Percentiles rank a stretch among this genome's conserved stretches.
Evolutionary conservation across 2,797 vertebrate species (phyloP).

Genomic region (Acrossocheilus fasciatus): DNA sequence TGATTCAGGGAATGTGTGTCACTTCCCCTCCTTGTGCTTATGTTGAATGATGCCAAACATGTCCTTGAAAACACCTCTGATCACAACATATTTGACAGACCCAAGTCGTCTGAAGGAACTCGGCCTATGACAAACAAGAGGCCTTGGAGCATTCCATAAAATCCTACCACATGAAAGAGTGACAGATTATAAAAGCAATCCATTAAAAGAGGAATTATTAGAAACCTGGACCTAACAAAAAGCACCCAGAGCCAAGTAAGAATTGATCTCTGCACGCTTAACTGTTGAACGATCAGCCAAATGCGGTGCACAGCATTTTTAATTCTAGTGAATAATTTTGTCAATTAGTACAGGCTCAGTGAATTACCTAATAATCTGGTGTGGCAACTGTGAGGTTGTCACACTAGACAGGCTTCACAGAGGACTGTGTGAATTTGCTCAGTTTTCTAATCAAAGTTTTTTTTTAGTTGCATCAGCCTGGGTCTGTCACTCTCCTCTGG

Average conservation of each 20-base stretch:
- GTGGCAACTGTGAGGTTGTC: slow-evolving; percentile 34
- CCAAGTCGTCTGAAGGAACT: neutral
- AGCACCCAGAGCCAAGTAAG: slow-evolving; percentile 15
- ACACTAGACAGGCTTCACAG: slow-evolving; percentile 29
- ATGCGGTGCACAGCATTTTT: slow-evolving; percentile 32
- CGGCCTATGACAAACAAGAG: neutral
- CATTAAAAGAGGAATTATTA: slow-evolving; percentile 39
- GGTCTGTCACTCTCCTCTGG: slow-evolving; percentile 25
- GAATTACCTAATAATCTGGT: slow-evolving; percentile 44
- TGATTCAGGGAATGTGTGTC: neutral
- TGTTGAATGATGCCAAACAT: slow-evolving; percentile 26
- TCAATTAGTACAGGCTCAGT: slow-evolving; percentile 54
- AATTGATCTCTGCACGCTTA: slow-evolving; percentile 20
- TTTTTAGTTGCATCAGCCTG: slow-evolving; percentile 15
- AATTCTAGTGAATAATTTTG: slow-evolving; percentile 54
- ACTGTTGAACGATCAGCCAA: slow-evolving; percentile 30
- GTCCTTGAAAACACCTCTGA: slow-evolving; percentile 42
- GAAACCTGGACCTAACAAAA: slow-evolving; percentile 26
- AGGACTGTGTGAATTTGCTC: slow-evolving; percentile 34
- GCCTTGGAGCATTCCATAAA: slow-evolving; percentile 21
- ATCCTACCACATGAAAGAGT: slow-evolving; percentile 15
- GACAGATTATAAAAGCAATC: slow-evolving; percentile 35
- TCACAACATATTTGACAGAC: neutral
- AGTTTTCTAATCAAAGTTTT: slow-evolving; percentile 39
- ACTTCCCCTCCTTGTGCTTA: slow-evolving; percentile 11